Base-by-base conservation (phyloP, 30 jellyfish, hydroid and myxozoan genomes). In the Pelagia noctiluca region DNA sequence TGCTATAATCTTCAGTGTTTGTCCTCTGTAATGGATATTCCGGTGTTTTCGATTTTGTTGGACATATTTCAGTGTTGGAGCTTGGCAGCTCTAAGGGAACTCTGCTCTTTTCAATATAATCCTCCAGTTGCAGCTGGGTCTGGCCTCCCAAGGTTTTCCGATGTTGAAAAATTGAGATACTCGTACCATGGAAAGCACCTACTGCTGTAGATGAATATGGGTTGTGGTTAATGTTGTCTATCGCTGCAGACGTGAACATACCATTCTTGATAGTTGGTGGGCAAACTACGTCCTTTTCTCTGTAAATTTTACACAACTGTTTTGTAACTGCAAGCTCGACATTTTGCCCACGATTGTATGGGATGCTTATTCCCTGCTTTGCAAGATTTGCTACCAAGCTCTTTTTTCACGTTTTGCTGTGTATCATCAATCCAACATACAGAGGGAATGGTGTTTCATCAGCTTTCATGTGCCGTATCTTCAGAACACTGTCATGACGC, bases 181-280 rank as follows among this genome's bases (percentile, higher is more conserved):
- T 60, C 29, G 88, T 77, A 54, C 88, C 88, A 30, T 77, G 88
- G 65, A 77, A 77, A 53, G 88, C 66, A 28, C 23, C 37, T 5
- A 25, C 23, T 11, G 88, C 88, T 26, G 88, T 77, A 10, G 87
- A 5, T 4, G 87, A 75, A 0, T 64, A 50, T 0, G 87, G 87
- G 64, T 52, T 75, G 87, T 75, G 87, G 87, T 75, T 76, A 26
- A 75, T 75, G 65, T 75, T 53, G 50, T 77, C 78, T 13, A 77
- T 60, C 19, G 78, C 88, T 24, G 65, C 64, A 53, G 87, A 24
- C 62, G 87, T 75, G 87, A 75, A 52, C 36, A 54, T 16, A 75
- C 64, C 37, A 3, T 75, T 53, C 35, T 53, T 50, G 75, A 30
- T 2, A 52, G 42, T 24, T 54, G 87, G 76, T 57, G 87, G 87